Evolutionary conservation across 2,888 invertebrate species (phyloP), one percentile per base, ranked within the genome.

Genomic region (Spodoptera picta): DNA sequence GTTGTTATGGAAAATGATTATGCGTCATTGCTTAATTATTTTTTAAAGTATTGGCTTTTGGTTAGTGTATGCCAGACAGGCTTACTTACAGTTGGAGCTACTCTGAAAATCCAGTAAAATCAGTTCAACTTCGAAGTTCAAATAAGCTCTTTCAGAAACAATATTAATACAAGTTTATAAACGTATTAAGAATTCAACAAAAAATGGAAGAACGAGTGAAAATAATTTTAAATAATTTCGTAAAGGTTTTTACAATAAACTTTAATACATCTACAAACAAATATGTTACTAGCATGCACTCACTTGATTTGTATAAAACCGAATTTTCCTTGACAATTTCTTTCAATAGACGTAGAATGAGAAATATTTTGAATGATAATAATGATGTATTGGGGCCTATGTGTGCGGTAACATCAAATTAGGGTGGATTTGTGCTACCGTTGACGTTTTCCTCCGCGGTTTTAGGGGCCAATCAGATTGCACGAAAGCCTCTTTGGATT

Each of bases 401-500:
- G 60, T 51, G 77, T 85, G 86, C 88, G 90, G 91, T 87, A 87
- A 86, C 85, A 84, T 86, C 86, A 85, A 88, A 90, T 90, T 88
- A 90, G 87, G 89, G 85, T 59, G 77, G 86, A 83, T 88, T 88
- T 87, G 81, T 79, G 73, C 75, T 74, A 69, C 73, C 80, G 85
- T 78, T 86, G 89, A 88, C 85, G 78, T 81, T 80, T 79, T 66
- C 49, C 69, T 74, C 76, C 66, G 70, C 64, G 44, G 71, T 71
- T 75, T 73, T 80, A 61, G 86, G 78, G 86, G 64, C 79, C 86
- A 54, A 56, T 19, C 24, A 23, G 27, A 48, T 19, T 45, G 14
- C 48, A 50, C 27, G 19, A 64, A 64, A 69, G 36, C 53, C 42
- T 42, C 49, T 23, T 45, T 9, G 6, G 11, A 44, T 10, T 5